Conservation (phyloP, 2,888 invertebrate genomes). For the Tipula vernalis region DNA sequence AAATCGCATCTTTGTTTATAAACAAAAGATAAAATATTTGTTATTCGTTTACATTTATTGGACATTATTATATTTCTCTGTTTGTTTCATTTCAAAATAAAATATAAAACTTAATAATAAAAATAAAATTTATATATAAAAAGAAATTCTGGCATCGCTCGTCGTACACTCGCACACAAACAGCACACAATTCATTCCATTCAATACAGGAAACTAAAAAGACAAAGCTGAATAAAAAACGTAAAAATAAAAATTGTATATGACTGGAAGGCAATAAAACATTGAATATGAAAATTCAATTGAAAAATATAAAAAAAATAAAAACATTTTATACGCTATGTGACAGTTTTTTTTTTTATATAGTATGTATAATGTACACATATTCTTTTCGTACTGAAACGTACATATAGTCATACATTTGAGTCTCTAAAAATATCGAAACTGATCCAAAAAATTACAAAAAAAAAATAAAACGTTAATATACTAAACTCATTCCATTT, state of each 20-base stretch:
- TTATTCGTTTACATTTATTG: not conserved
- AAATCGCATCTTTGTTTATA: not conserved
- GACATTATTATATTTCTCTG: not conserved
- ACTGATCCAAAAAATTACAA: not conserved
- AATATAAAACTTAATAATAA: not conserved
- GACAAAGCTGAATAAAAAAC: not conserved
- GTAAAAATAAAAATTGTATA: not conserved
- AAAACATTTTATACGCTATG: not conserved
- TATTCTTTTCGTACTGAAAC: not conserved
- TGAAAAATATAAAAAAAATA: not conserved
- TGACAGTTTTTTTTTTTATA: not conserved
- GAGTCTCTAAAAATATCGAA: not conserved
- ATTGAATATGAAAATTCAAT: slow-evolving; percentile 4
- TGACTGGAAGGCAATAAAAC: not conserved
- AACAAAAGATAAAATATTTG: not conserved
- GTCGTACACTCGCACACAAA: not conserved
- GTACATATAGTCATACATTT: not conserved
- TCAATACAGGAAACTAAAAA: not conserved
- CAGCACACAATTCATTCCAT: not conserved
- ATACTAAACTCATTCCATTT: not conserved
- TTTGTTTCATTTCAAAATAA: not conserved
- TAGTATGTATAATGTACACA: not conserved
- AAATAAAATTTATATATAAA: not conserved
- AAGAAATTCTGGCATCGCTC: not conserved
- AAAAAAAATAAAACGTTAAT: not conserved